Percentiles rank a stretch among this genome's conserved stretches.
Conservation (phyloP, 2,797 vertebrate species). For the Tapera naevia region DNA sequence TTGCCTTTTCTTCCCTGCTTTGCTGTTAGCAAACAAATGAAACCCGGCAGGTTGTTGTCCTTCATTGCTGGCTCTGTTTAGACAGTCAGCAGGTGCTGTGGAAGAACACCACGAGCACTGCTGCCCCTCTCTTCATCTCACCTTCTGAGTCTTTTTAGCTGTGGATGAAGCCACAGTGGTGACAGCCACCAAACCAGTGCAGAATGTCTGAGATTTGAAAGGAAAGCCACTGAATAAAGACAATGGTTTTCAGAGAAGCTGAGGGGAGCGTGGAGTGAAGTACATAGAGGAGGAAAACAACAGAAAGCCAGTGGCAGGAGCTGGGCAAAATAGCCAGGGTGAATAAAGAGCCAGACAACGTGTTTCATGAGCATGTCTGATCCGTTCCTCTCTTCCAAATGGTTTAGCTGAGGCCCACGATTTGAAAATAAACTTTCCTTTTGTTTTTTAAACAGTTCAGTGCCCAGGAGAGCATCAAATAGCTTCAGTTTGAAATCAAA, state of each 20-base stretch:
- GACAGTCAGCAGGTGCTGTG: not conserved
- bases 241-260: not conserved
- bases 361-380: not conserved
- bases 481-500: constrained; percentile 11
- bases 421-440: constrained; percentile 50
- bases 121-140: not conserved
- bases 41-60: not conserved
- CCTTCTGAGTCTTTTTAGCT: not conserved
- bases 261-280: not conserved
- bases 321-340: not conserved
- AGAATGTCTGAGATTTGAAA: not conserved
- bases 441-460: constrained; percentile 49
- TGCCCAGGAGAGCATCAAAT: constrained; percentile 34
- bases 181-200: not conserved
- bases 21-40: not conserved
- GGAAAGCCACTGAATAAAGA: not conserved
- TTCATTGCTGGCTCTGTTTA: not conserved
- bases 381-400: not conserved
- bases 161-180: not conserved
- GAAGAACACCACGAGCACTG: not conserved
- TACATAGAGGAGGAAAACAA: not conserved
- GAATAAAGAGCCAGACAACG: not conserved
- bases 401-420: not conserved
- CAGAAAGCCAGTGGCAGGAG: not conserved
- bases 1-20: not conserved